Evolutionary conservation across 2,888 invertebrate genomes (phyloP), one percentile per base, ranked within the genome.

Genomic region (Junonia oenone): DNA sequence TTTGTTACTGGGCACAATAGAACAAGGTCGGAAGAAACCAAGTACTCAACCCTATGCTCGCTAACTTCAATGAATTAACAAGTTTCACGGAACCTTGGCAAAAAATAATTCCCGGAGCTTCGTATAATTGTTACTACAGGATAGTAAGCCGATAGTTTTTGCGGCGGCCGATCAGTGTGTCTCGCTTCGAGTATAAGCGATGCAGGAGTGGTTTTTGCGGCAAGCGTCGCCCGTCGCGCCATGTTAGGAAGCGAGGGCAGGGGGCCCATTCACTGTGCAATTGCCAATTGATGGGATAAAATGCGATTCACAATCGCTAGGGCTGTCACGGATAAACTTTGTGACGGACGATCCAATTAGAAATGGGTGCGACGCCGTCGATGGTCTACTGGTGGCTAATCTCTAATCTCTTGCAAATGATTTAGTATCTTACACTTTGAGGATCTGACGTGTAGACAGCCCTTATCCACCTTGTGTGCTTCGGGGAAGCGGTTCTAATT

Each of bases 211-310:
- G 57, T 67, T 67, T 67, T 67, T 65, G 63, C 59, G 49, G 51
- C 26, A 13, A 8, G 33, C 40, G 54, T 58, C 65, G 67, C 65
- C 66, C 68, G 67, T 65, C 73, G 68, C 72, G 63, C 74, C 76
- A 68, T 72, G 64, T 76, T 68, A 62, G 69, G 72, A 65, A 15
- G 68, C 67, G 71, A 67, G 69, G 68, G 77, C 73, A 73, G 74
- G 76, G 75, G 73, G 73, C 75, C 80, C 84, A 85, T 87, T 86
- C 84, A 85, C 79, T 68, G 71, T 66, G 73, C 74, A 69, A 76
- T 78, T 75, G 76, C 77, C 81, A 78, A 82, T 83, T 83, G 81
- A 83, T 77, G 75, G 69, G 60, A 67, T 71, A 72, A 72, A 75
- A 73, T 67, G 68, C 68, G 68, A 73, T 73, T 73, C 71, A 73